These are phyloP conservation scores for Oncorhynchus clarkii DNA, from an alignment of 2,113 vertebrate genomes.

Conservation along the genomic window DNA sequence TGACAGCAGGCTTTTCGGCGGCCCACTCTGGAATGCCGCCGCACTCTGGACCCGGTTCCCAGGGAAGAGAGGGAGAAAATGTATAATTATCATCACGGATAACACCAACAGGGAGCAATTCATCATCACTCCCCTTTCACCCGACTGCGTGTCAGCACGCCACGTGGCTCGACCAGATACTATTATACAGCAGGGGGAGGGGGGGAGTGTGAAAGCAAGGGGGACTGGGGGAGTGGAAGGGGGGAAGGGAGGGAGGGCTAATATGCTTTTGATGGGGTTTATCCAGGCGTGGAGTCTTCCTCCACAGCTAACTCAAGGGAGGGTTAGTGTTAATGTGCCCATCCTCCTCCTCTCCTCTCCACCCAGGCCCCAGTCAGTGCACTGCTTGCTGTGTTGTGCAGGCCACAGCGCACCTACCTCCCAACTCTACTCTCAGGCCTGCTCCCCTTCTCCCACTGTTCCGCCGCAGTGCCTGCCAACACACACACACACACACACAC, in stretches of 20 bases:
- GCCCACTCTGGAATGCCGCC: slow-evolving; percentile 25
- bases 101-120: slow-evolving; percentile 94
- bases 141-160: slow-evolving; percentile 85
- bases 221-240: too few relatives aligned
- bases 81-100: slow-evolving; percentile 93
- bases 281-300: slow-evolving; percentile 91
- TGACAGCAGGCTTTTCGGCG: slow-evolving; percentile 56
- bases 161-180: slow-evolving; percentile 88
- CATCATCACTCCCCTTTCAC: slow-evolving; percentile 85
- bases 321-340: slow-evolving; percentile 59
- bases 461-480: slow-evolving; percentile 16
- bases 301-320: slow-evolving; percentile 78
- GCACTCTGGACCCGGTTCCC: slow-evolving; percentile 52
- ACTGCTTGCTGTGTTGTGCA: slow-evolving; percentile 12
- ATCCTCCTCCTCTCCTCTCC: not conserved
- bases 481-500: too few relatives aligned
- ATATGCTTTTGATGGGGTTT: slow-evolving; percentile 98
- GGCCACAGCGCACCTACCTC: not conserved
- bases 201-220: not conserved
- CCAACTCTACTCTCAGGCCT: not conserved
- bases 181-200: slow-evolving; percentile 84
- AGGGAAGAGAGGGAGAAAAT: slow-evolving; percentile 77
- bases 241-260: slow-evolving; percentile 68
- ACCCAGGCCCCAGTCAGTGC: not conserved
- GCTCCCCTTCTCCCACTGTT: not conserved